Percentiles rank a stretch among this genome's conserved stretches.
Conservation (phyloP, 2,797 vertebrate genomes). For the Ctenopoma kingsleyae region DNA sequence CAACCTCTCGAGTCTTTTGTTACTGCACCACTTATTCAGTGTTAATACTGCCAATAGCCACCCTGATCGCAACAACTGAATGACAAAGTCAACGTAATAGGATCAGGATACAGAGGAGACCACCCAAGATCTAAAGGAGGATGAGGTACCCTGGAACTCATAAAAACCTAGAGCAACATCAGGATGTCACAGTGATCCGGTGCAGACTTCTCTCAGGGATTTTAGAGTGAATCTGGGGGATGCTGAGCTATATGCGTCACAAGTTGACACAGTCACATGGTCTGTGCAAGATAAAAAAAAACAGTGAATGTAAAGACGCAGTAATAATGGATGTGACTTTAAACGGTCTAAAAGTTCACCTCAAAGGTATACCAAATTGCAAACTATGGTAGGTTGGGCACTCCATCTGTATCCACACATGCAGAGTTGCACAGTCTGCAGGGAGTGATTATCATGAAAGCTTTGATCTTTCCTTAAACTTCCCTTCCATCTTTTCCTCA, state of each 20-base stretch:
- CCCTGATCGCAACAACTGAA: slow-evolving; percentile 33
- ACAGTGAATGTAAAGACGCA: not conserved
- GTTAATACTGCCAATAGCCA: not conserved
- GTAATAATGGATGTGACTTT: not conserved
- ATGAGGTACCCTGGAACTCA: slow-evolving; percentile 42
- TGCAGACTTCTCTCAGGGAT: slow-evolving; percentile 44
- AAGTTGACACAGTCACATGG: slow-evolving; percentile 17
- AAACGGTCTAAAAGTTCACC: not conserved
- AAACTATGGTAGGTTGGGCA: not conserved
- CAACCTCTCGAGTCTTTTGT: not conserved
- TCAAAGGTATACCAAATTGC: not conserved
- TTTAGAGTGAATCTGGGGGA: slow-evolving; percentile 25
- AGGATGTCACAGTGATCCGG: slow-evolving; percentile 61
- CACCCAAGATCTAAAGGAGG: slow-evolving; percentile 62
- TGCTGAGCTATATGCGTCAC: slow-evolving; percentile 18
- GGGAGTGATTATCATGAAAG: slow-evolving; percentile 2
- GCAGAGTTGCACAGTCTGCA: slow-evolving; percentile 2
- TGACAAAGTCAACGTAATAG: slow-evolving; percentile 43
- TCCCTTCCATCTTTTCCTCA: slow-evolving; percentile 15
- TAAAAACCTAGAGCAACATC: slow-evolving; percentile 64
- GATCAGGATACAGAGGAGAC: slow-evolving; percentile 49
- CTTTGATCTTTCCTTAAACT: slow-evolving; percentile 44
- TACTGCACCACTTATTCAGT: not conserved
- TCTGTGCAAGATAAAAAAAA: slow-evolving; percentile 22
- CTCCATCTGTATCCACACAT: slow-evolving; percentile 12